Percentiles rank a stretch among this genome's conserved stretches.
Conservation (phyloP, 2,113 vertebrate genomes). For the Sturnus vulgaris region DNA sequence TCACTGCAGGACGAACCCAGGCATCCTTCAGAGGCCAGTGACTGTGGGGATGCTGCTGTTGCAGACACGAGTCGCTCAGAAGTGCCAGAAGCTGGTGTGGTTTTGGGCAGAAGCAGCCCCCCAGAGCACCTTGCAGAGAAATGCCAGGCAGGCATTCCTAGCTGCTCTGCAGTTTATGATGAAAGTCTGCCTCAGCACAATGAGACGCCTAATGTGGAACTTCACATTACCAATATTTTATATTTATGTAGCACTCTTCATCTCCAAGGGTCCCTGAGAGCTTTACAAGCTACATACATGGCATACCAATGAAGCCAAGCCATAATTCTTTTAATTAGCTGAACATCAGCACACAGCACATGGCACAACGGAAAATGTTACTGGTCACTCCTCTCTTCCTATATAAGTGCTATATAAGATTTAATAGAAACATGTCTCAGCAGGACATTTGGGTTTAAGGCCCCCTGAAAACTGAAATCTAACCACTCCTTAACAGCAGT, state of each 20-base stretch:
- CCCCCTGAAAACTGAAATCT: background rate
- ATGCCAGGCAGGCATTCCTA: background rate
- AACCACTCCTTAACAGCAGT: background rate
- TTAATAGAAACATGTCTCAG: background rate
- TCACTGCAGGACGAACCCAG: background rate
- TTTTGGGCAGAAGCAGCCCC: background rate
- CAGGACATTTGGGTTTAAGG: background rate
- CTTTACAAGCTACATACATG: constrained; percentile 27
- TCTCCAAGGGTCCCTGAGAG: constrained; percentile 40
- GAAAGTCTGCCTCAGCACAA: constrained; percentile 27
- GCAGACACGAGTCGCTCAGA: accelerated
- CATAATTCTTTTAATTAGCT: constrained; percentile 55
- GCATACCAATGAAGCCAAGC: constrained; percentile 23
- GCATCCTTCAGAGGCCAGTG: background rate
- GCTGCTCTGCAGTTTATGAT: background rate
- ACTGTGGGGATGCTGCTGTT: accelerated
- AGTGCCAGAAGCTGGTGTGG: background rate
- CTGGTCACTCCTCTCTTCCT: background rate
- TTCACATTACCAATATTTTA: constrained; percentile 47
- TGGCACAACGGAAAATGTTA: background rate
- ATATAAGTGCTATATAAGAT: background rate
- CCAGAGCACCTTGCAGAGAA: background rate
- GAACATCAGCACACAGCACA: background rate
- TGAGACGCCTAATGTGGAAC: background rate
- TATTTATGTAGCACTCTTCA: constrained; percentile 44